Evolutionary conservation across 2,888 invertebrate species (phyloP).

Genomic region (Habrosyne pyritoides): DNA sequence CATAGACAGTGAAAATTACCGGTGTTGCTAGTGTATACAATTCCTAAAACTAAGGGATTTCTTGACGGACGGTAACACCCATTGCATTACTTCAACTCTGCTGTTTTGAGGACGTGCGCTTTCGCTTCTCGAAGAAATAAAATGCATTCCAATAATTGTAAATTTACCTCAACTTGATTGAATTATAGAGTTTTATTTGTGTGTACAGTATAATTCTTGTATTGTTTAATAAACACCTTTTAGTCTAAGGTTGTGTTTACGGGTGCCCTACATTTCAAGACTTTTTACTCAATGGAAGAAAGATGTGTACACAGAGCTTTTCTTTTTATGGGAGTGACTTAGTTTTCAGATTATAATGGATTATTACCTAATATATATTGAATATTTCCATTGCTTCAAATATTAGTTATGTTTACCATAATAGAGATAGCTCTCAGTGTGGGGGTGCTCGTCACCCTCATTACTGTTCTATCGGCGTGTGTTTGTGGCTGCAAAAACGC

Average conservation of each 20-base stretch:
- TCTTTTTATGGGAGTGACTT: constrained; percentile 69
- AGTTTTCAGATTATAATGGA: constrained; percentile 57
- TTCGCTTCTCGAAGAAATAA: not conserved
- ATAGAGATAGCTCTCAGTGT: constrained; percentile 73
- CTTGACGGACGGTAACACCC: no score
- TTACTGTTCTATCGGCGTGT: constrained; percentile 85
- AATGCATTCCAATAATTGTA: not conserved
- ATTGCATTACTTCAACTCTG: no score
- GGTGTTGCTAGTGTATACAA: no score
- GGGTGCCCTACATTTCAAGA: constrained; percentile 74
- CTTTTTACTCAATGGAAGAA: constrained; percentile 76
- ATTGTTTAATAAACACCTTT: constrained; percentile 18
- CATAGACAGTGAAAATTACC: no score
- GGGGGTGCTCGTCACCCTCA: constrained; percentile 72
- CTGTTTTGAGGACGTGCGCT: not conserved
- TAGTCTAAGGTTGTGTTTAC: constrained; percentile 41
- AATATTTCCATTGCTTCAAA: constrained; percentile 47
- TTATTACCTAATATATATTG: constrained; percentile 37
- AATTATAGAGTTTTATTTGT: not conserved
- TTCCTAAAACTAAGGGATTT: no score
- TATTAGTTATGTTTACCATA: constrained; percentile 74
- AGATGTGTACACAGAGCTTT: constrained; percentile 61
- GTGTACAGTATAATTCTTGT: constrained; percentile 12
- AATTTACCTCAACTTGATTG: not conserved
- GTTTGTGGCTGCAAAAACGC: constrained; percentile 90